Conservation (phyloP, 2,113 vertebrate genomes). For the Helogale parvula region DNA sequence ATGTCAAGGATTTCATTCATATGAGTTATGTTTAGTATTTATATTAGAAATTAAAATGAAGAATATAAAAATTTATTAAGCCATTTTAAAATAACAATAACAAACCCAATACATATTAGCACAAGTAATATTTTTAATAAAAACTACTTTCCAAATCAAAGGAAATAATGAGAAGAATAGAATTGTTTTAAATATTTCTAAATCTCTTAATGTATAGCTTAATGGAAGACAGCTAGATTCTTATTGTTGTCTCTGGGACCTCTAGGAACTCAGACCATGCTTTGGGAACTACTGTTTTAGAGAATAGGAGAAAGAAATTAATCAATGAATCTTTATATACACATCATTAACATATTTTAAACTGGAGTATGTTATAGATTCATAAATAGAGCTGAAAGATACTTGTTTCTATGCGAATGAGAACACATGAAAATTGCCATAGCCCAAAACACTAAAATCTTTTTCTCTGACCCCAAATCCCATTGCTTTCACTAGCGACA, state of each 20-base stretch:
- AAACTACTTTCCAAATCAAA: slow-evolving; percentile 5
- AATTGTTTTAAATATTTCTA: background rate
- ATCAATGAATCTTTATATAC: background rate
- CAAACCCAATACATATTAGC: background rate
- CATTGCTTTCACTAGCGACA: background rate
- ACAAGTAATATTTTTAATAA: background rate
- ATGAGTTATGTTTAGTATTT: background rate
- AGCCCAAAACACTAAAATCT: background rate
- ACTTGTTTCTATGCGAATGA: background rate
- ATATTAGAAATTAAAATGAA: slow-evolving; percentile 2
- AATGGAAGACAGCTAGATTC: background rate
- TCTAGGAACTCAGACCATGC: background rate
- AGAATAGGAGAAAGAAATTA: background rate
- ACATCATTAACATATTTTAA: slow-evolving; percentile 31
- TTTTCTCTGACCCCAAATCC: background rate
- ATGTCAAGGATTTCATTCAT: background rate
- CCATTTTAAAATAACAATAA: slow-evolving; percentile 6
- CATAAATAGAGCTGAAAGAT: background rate
- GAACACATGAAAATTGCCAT: background rate
- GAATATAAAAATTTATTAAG: background rate
- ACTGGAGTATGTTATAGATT: background rate
- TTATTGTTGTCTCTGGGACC: background rate
- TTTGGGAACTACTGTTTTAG: background rate
- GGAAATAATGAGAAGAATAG: background rate
- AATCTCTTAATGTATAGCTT: background rate